Evolutionary conservation across 2,888 invertebrate genomes (phyloP), one percentile per base, ranked within the genome.

Genomic region (Timema podura): DNA sequence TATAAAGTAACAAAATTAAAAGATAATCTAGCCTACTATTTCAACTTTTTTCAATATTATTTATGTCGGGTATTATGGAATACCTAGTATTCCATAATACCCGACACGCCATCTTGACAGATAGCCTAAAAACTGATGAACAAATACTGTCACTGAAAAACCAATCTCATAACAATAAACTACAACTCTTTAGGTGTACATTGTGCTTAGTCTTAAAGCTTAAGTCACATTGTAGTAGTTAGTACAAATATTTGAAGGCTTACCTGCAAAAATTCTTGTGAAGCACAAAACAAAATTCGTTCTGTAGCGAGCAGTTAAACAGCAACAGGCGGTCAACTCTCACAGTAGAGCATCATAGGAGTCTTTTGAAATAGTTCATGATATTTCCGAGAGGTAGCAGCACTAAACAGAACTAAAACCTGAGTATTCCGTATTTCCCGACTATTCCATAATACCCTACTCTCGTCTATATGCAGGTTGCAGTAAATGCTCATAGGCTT

Each of bases 381-480:
- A 1, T 51, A 51, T 51, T 51, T 11, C 51, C 51, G n/a, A 11
- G 51, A 13, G 51, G 3, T 51, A 51, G 51, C 3, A 51, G 51
- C 51, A 51, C 3, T 13, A 51, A 51, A 51, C 51, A 51, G 51
- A 51, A n/a, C 51, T n/a, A n/a, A 51, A 51, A 51, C 51, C 51
- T 51, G 11, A n/a, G 51, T 51, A 51, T 51, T 51, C n/a, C 51
- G n/a, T n/a, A 51, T 51, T 51, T 51, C 51, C 51, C 51, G 51
- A 51, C 51, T 51, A 51, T 51, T 51, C 51, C 51, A 51, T 51
- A 51, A 51, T 51, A 51, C 51, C 51, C 51, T 51, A 11, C 51
- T 51, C 44, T 64, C 44, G 10, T 61, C 64, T 61, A 61, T 15
- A 61, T n/a, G n/a, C n/a, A n/a, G n/a, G n/a, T n/a, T n/a, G n/a